phyloP scores from a whole-genome alignment of 1,140 invertebrate species.

The Drosophila orena region DNA sequence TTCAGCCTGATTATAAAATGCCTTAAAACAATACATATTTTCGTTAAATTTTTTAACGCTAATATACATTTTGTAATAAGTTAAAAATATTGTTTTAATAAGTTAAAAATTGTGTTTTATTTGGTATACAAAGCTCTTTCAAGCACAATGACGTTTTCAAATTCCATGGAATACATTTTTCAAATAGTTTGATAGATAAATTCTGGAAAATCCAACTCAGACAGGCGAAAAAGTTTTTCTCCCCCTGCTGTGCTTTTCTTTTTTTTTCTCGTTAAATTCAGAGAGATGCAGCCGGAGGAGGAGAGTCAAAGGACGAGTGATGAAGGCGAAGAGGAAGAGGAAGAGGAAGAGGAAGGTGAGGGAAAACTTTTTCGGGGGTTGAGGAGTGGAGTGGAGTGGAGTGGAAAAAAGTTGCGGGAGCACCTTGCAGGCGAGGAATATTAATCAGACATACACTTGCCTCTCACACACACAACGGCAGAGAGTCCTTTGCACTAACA shows the following conservation, averaged over 20 bases:
- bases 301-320: slow-evolving; percentile 1
- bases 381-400: slow-evolving; percentile 8
- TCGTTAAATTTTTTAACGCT: too few species aligned
- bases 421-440: slow-evolving; percentile 71
- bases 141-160: too few species aligned
- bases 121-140: too few species aligned
- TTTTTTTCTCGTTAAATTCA: slow-evolving; percentile 1
- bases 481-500: slow-evolving; percentile 11
- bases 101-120: not conserved
- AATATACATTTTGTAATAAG: not conserved
- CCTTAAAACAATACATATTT: too few species aligned
- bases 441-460: slow-evolving; percentile 58
- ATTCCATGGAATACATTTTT: not conserved
- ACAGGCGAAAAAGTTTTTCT: slow-evolving; percentile 3
- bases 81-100: too few species aligned
- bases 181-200: not conserved
- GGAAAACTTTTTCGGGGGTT: slow-evolving; percentile 5
- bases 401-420: slow-evolving; percentile 36
- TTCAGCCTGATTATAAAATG: too few species aligned
- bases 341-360: not conserved
- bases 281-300: slow-evolving; percentile 6
- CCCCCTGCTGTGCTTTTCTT: slow-evolving; percentile 16
- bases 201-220: slow-evolving; percentile 16
- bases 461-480: slow-evolving; percentile 15
- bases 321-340: not conserved